Conservation (phyloP, 2,888 invertebrate species). For the Dilophus febrilis region DNA sequence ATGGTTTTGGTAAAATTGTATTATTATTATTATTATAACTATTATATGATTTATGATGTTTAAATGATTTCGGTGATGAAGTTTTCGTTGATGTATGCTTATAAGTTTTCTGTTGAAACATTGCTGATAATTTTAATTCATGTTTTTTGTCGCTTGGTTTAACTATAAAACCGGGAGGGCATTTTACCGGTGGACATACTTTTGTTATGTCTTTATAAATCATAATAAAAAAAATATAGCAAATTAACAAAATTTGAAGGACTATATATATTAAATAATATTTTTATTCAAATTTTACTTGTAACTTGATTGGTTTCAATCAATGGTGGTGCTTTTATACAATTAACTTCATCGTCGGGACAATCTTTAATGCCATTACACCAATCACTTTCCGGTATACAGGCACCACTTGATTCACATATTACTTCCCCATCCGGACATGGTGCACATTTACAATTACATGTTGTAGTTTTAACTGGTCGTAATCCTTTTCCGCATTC, state of each 20-base stretch:
- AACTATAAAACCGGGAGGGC: conserved; percentile 34
- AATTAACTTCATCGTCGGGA: conserved; percentile 62
- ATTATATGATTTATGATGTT: background rate
- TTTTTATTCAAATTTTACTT: background rate
- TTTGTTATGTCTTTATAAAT: conserved; percentile 14
- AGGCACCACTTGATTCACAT: conserved; percentile 58
- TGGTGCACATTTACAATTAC: conserved; percentile 55
- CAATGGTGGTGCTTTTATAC: conserved; percentile 24
- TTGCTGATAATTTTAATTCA: conserved; percentile 28
- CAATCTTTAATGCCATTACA: conserved; percentile 70
- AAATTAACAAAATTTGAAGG: background rate
- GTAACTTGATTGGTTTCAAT: conserved; percentile 10
- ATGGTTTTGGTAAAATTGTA: background rate
- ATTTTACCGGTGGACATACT: conserved; percentile 31
- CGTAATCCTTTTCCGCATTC: conserved; percentile 41
- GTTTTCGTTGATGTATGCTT: conserved; percentile 11
- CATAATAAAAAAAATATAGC: background rate
- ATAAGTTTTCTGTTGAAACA: conserved; percentile 24
- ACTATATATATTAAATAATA: too few species aligned
- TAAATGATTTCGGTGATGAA: conserved; percentile 12
- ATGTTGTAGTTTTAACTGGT: conserved; percentile 40
- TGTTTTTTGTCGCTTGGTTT: conserved; percentile 26
- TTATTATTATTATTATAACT: background rate
- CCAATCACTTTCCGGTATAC: conserved; percentile 52
- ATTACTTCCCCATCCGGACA: conserved; percentile 47